Evolutionary conservation across 92 coral and sea anemone genomes (phyloP).

Genomic region (Actinernus sp.): DNA sequence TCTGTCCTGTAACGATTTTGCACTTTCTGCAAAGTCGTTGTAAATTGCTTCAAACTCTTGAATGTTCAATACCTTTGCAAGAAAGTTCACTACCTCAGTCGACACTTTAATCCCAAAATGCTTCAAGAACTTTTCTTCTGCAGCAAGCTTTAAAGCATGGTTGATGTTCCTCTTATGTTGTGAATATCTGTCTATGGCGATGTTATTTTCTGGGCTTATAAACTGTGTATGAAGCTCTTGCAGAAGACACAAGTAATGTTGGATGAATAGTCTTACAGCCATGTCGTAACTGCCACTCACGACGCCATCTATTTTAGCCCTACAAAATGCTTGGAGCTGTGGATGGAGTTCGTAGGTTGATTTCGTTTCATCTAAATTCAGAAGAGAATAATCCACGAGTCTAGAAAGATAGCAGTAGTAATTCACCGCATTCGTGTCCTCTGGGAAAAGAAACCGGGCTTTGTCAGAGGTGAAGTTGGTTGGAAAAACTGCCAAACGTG

Average conservation of each 20-base stretch:
- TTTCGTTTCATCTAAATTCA: constrained; percentile 45
- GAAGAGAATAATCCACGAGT: constrained; percentile 50
- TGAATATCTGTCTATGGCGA: constrained; percentile 46
- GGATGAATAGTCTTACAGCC: constrained; percentile 58
- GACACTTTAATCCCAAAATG: constrained; percentile 60
- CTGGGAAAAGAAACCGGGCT: constrained; percentile 46
- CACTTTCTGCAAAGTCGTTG: constrained; percentile 17
- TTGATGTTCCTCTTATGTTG: constrained; percentile 60
- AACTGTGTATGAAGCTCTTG: constrained; percentile 52
- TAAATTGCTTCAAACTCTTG: constrained; percentile 65
- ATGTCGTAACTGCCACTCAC: constrained; percentile 29
- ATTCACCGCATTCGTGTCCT: neutral
- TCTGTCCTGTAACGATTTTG: constrained; percentile 17
- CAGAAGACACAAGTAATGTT: constrained; percentile 34
- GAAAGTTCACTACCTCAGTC: constrained; percentile 71
- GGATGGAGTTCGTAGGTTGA: constrained; percentile 73
- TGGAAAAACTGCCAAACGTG: constrained; percentile 70
- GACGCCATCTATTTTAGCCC: constrained; percentile 15
- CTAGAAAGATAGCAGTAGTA: constrained; percentile 1
- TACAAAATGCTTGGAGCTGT: constrained; percentile 68
- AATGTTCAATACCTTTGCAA: constrained; percentile 73
- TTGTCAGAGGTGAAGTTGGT: constrained; percentile 49
- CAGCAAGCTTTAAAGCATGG: constrained; percentile 60
- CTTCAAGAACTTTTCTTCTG: constrained; percentile 9
- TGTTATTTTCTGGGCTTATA: constrained; percentile 54